Conservation (phyloP, 1,140 invertebrate genomes). For the Drosophila truncata region DNA sequence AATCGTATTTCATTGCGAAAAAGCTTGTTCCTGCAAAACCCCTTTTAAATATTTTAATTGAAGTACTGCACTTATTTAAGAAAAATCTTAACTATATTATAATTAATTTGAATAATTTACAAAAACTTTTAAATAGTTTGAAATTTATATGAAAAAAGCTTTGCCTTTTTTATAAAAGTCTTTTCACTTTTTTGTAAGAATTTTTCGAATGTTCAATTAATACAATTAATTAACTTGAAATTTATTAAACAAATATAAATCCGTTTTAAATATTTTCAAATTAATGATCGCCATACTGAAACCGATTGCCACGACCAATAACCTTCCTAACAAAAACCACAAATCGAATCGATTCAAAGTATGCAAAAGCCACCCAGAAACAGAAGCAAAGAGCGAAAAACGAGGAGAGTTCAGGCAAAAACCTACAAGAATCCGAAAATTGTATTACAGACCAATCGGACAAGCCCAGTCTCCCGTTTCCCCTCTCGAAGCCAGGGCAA, state of each 20-base stretch:
- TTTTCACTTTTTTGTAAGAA: too few relatives aligned
- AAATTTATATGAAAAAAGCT: too few relatives aligned
- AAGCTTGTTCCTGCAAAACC: too few relatives aligned
- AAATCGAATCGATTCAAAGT: slow-evolving; percentile 44
- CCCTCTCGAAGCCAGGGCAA: slow-evolving; percentile 5
- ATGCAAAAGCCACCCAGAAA: slow-evolving; percentile 71
- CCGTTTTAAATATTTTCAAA: background rate
- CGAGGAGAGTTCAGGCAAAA: slow-evolving; percentile 25
- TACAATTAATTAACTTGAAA: too few relatives aligned
- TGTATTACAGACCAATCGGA: slow-evolving; percentile 67
- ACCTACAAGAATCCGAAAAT: slow-evolving; percentile 48
- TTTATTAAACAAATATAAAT: background rate
- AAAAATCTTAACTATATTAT: too few relatives aligned
- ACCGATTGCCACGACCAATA: slow-evolving; percentile 11
- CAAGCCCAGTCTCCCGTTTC: slow-evolving; percentile 23
- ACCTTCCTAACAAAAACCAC: slow-evolving; percentile 31
- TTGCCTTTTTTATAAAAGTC: too few relatives aligned
- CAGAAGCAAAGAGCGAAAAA: slow-evolving; percentile 35
- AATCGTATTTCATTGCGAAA: too few relatives aligned
- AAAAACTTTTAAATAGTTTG: too few relatives aligned
- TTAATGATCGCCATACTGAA: background rate
- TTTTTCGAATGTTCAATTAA: too few relatives aligned
- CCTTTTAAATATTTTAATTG: too few relatives aligned
- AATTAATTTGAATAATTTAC: too few relatives aligned
- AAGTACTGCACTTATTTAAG: too few relatives aligned